These are phyloP conservation scores for Porites australiensis DNA, from an alignment of 64 coral and sea anemone genomes.

Conservation along the genomic window DNA sequence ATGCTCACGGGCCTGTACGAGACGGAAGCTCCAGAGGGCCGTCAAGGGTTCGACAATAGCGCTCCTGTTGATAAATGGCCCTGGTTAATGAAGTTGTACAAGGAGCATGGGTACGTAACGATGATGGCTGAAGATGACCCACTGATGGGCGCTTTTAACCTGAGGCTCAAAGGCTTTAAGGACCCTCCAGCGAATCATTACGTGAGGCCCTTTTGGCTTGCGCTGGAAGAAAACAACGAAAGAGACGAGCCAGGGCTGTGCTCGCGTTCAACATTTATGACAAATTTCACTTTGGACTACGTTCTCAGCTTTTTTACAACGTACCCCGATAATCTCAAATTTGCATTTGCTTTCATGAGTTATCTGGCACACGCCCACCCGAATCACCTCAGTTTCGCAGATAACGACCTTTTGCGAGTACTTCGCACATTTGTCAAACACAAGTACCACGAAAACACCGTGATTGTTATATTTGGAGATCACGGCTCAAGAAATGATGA, in stretches of 20 bases:
- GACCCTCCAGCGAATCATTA: constrained; percentile 71
- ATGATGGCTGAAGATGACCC: constrained; percentile 86
- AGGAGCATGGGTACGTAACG: constrained; percentile 72
- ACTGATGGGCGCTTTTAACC: constrained; percentile 73
- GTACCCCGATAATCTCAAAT: constrained; percentile 76
- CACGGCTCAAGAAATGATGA: constrained; percentile 92
- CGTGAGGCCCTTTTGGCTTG: constrained; percentile 87
- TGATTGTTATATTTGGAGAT: constrained; percentile 79
- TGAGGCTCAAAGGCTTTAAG: constrained; percentile 69
- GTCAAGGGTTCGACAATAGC: constrained; percentile 57
- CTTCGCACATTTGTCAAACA: constrained; percentile 62
- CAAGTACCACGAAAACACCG: constrained; percentile 76
- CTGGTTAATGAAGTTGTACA: constrained; percentile 80
- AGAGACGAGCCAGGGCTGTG: constrained; percentile 83
- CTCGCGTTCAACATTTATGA: constrained; percentile 76
- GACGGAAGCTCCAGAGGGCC: constrained; percentile 70
- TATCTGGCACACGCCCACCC: constrained; percentile 81
- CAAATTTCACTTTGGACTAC: constrained; percentile 88
- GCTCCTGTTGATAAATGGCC: constrained; percentile 79
- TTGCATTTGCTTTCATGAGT: constrained; percentile 75
- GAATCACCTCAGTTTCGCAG: constrained; percentile 76
- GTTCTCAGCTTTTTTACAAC: constrained; percentile 73
- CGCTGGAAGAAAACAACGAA: constrained; percentile 45
- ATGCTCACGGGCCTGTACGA: constrained; percentile 75
- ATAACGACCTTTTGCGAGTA: constrained; percentile 78